Base-by-base conservation (phyloP, 2,113 vertebrate species). In the Procavia capensis region DNA sequence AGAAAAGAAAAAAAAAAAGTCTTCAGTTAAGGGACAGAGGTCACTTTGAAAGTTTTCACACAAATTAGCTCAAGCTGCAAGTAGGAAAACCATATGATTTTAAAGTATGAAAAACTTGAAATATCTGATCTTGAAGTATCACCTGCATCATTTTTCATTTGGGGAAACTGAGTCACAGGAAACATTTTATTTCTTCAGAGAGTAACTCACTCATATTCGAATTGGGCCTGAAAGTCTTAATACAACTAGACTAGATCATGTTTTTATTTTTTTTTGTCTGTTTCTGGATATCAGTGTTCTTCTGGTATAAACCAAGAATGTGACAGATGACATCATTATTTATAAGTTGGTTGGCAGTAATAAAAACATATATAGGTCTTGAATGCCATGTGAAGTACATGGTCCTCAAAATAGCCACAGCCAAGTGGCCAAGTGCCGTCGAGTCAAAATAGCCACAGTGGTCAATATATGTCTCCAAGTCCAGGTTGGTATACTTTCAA, bases 301-400 rank as follows among this genome's bases (percentile, higher is more conserved):
- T 81, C 39, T 36, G 36, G 36, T 43, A 9, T 39, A 91, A 94
- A 82, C 27, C 39, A 59, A 43, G 29, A 64, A 66, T 78, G 41
- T 96, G 85, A 95, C 94, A 88, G 20, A 76, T 85, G 39, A 84
- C 82, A 92, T 83, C 85, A 57, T 86, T 83, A 95, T 90, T 95
- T 85, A 94, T 68, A 63, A 81, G 59, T 90, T 82, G 91, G 85
- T 78, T 95, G 90, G 39, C 88, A 95, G 82, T 75, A 54, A 95
- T 95, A 95, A 95, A 96, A 96, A 95, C 63, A 92, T 78, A 63
- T 25, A 96, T 97, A 91, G 50, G 66, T 95, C 83, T 93, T 95
- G 90, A 95, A 87, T 92, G 78, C 19, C 82, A 93, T 83, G 47
- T 88, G 66, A 85, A 89, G 88, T 74, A 70, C 47, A 74, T 83